Conservation (phyloP, 2,113 vertebrate genomes). For the Lophochroa leadbeateri region DNA sequence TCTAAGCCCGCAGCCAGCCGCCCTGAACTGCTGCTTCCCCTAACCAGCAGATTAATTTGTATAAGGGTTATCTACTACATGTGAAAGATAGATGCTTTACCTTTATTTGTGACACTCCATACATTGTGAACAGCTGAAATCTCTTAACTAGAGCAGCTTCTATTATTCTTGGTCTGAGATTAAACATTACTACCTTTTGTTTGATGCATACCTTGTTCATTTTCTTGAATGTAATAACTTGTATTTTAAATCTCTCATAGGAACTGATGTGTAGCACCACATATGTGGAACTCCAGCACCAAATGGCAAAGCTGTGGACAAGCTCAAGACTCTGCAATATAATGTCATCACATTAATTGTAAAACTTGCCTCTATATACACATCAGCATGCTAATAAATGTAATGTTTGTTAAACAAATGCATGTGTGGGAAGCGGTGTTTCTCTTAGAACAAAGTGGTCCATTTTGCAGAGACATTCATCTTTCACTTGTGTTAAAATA, state of each 20-base stretch:
- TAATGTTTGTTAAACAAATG: neutral
- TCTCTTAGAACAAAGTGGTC: neutral
- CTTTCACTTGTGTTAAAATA: neutral
- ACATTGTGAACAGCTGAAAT: neutral
- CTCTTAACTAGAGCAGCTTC: neutral
- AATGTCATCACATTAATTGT: neutral
- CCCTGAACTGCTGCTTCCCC: neutral
- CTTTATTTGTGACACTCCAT: neutral
- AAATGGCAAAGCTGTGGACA: neutral
- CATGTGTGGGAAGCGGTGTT: neutral
- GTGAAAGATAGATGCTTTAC: neutral
- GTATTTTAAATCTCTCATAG: constrained; percentile 42
- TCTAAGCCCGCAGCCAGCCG: neutral
- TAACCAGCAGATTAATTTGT: rapidly evolving
- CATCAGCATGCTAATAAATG: constrained; percentile 68
- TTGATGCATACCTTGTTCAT: neutral
- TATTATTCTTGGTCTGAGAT: rapidly evolving
- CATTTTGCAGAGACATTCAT: neutral
- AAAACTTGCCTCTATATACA: neutral
- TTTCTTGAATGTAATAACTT: neutral
- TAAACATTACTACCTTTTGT: neutral
- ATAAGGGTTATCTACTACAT: rapidly evolving
- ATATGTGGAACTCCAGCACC: neutral
- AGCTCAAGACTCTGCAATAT: neutral
- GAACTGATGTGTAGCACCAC: neutral